Evolutionary conservation across 2,113 vertebrate species (phyloP).

Genomic region (Dicerorhinus sumatrensis): DNA sequence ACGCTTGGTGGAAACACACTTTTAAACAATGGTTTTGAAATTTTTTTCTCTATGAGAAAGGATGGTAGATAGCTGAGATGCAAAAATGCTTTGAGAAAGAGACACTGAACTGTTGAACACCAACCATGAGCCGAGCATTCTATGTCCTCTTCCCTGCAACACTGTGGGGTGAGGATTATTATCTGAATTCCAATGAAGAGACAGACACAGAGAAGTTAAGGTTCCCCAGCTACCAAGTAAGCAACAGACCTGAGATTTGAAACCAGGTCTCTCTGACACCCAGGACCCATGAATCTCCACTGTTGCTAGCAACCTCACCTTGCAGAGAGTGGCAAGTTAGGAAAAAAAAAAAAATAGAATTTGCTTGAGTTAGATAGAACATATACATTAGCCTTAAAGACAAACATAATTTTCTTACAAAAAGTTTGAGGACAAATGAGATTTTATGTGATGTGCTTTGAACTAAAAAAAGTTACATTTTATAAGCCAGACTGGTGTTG

Average conservation of each 20-base stretch:
- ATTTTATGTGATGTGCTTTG: conserved; percentile 18
- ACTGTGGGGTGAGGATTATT: background rate
- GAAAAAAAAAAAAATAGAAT: background rate
- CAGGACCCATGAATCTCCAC: background rate
- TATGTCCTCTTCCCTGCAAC: background rate
- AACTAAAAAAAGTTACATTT: conserved; percentile 6
- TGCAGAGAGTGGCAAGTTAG: background rate
- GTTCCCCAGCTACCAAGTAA: background rate
- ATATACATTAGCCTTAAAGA: background rate
- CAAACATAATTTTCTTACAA: conserved; percentile 3
- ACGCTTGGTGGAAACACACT: background rate
- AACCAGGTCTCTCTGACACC: background rate
- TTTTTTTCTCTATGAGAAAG: background rate
- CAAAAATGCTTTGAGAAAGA: conserved; percentile 22
- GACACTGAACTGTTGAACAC: accelerated
- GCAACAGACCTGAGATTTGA: background rate
- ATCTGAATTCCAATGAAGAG: background rate
- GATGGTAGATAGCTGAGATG: background rate
- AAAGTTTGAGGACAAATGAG: conserved; percentile 3
- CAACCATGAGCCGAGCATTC: background rate
- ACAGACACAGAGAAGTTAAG: background rate
- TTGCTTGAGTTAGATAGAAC: background rate
- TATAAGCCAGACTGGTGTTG: background rate
- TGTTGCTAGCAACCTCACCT: background rate
- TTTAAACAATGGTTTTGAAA: conserved; percentile 2